A percentile compares a stretch with the other conserved stretches of the same genome.
phyloP scores from a whole-genome alignment of 2,113 vertebrate genomes.

The Megaptera novaeangliae region DNA sequence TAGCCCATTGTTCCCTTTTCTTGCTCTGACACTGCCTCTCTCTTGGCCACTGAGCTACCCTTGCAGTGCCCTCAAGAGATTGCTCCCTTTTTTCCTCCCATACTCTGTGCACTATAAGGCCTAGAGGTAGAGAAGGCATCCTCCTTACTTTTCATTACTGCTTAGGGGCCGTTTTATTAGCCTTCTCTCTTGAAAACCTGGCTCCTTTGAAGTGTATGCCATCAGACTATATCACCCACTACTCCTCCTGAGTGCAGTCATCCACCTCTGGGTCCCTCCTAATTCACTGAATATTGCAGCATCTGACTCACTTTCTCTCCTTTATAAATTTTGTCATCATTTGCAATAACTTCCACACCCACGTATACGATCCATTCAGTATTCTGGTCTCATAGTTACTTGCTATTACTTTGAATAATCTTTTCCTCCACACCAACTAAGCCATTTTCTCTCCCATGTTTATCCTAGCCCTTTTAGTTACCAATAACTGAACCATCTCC shows the following conservation, averaged over 20 bases:
- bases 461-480: neutral
- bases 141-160: neutral
- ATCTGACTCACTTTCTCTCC: neutral
- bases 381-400: neutral
- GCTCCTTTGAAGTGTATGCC: neutral
- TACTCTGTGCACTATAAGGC: neutral
- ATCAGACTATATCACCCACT: neutral
- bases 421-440: neutral
- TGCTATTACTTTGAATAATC: neutral
- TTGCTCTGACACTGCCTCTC: neutral
- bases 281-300: neutral
- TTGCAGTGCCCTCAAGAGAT: neutral
- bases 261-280: neutral
- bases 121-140: neutral
- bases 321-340: neutral
- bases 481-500: neutral
- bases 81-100: no score
- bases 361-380: neutral
- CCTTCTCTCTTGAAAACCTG: neutral
- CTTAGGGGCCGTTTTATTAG: neutral
- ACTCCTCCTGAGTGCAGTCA: neutral
- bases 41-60: neutral
- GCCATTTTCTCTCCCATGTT: neutral
- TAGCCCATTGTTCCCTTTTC: neutral
- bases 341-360: neutral